Evolutionary conservation across 2,797 vertebrate genomes (phyloP).

Genomic region (Chiroxiphia lanceolata): DNA sequence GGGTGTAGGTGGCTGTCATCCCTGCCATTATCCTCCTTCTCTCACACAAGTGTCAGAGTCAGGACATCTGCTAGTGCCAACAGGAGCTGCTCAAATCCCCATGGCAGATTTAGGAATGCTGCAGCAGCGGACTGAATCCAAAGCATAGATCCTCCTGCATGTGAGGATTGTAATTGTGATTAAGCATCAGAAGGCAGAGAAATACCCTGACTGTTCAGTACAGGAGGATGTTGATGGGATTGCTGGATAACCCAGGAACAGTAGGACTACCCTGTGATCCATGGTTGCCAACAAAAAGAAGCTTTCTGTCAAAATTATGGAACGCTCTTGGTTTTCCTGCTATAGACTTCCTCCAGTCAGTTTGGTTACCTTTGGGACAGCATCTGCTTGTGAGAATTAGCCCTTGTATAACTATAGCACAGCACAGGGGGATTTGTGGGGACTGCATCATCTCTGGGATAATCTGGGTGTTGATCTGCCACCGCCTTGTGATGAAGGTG

Average conservation of each 20-base stretch:
- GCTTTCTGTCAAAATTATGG: background rate
- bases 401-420: background rate
- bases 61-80: background rate
- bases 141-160: rapidly evolving
- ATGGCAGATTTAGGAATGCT: background rate
- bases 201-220: background rate
- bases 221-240: background rate
- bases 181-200: background rate
- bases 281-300: background rate
- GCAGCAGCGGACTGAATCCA: background rate
- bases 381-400: background rate
- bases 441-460: background rate
- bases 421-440: background rate
- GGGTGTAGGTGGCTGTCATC: background rate
- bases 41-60: background rate
- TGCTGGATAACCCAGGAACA: background rate
- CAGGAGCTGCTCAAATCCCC: background rate
- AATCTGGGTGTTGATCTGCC: background rate
- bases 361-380: background rate
- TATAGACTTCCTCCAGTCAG: background rate
- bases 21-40: background rate
- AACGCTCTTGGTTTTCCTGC: background rate
- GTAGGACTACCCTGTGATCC: background rate
- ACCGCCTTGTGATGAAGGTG: background rate
- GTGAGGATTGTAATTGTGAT: background rate